phyloP scores from a whole-genome alignment of 2,888 invertebrate species.

The Orchesella flavescens region DNA sequence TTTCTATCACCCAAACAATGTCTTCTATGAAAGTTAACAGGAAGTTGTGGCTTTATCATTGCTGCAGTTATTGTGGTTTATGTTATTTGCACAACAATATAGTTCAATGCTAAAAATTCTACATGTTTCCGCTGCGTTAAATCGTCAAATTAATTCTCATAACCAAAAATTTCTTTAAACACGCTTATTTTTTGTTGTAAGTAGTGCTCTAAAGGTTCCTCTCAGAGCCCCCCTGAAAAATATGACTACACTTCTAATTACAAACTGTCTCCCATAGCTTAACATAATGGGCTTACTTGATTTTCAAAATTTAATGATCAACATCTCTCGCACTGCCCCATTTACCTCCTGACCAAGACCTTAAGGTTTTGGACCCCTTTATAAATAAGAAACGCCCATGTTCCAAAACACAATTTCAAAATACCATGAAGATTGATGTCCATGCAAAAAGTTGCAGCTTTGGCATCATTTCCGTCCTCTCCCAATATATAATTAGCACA shows the following conservation, averaged over 20 bases:
- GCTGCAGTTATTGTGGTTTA: too few relatives aligned
- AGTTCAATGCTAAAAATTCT: too few relatives aligned
- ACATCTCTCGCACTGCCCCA: neutral
- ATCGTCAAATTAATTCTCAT: too few relatives aligned
- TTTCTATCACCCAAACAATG: too few relatives aligned
- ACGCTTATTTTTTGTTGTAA: neutral
- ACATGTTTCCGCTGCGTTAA: too few relatives aligned
- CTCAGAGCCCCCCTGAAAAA: neutral
- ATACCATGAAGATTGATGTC: neutral
- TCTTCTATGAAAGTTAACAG: too few relatives aligned
- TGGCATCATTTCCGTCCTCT: neutral
- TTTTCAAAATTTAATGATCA: neutral
- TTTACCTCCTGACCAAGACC: neutral
- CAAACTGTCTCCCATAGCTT: conserved; percentile 3
- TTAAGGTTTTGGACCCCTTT: neutral
- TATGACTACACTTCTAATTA: neutral
- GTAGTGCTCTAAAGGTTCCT: neutral
- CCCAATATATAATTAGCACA: conserved; percentile 7
- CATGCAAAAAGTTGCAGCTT: neutral
- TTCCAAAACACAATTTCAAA: neutral
- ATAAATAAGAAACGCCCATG: neutral
- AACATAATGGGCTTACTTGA: conserved; percentile 14
- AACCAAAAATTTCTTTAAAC: neutral
- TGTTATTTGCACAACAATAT: too few relatives aligned
- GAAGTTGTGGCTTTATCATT: too few relatives aligned